Conservation (phyloP, 2,113 vertebrate species). For the Tympanuchus pallidicinctus region DNA sequence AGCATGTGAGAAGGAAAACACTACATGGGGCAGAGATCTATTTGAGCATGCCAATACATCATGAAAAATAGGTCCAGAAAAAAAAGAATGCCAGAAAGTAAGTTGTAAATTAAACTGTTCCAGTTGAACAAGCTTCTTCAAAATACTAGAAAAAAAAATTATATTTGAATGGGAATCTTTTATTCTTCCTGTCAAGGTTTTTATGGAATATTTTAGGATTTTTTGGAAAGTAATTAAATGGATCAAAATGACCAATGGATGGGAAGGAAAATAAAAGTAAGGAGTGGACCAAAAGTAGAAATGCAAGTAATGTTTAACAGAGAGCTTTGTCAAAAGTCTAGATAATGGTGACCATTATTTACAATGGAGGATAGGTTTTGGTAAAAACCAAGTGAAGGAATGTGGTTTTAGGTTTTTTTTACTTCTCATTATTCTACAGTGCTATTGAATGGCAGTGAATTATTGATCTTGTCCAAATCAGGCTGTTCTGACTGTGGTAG, state of each 20-base stretch:
- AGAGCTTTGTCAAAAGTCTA: not conserved
- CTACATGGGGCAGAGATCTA: not conserved
- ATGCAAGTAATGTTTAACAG: not conserved
- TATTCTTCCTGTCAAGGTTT: not conserved
- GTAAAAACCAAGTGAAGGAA: not conserved
- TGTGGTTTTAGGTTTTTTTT: not conserved
- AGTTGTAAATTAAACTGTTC: not conserved
- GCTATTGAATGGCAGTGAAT: not conserved
- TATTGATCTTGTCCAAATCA: not conserved
- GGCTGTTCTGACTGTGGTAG: not conserved
- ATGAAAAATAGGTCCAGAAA: not conserved
- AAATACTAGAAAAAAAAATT: not conserved
- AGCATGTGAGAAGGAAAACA: not conserved
- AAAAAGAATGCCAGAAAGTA: not conserved
- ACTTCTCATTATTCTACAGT: not conserved
- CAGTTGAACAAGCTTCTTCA: not conserved
- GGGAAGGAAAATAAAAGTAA: not conserved
- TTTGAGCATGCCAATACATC: not conserved
- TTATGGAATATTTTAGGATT: not conserved
- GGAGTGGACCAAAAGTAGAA: not conserved
- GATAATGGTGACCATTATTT: not conserved
- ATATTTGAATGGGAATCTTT: not conserved
- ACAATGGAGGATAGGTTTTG: not conserved
- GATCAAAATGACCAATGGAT: not conserved
- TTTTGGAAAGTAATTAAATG: not conserved